Percentiles rank a stretch among this genome's conserved stretches.
Conservation (phyloP, 2,113 vertebrate genomes). For the Myanophis thanlyinensis region DNA sequence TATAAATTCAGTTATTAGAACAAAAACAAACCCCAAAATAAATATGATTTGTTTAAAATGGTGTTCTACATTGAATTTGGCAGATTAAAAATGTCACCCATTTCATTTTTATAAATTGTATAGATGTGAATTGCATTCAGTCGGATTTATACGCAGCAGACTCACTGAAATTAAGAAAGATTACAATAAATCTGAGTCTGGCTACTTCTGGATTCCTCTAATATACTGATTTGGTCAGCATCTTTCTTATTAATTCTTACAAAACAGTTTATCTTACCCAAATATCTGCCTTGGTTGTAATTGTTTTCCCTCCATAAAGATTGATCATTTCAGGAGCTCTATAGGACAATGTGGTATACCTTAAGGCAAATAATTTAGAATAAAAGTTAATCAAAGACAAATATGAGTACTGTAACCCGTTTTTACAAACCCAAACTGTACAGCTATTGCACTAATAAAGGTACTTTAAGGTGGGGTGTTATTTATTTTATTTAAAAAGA, state of each 20-base stretch:
- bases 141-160: neutral
- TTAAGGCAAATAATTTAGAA: slow-evolving; percentile 49
- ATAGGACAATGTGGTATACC: slow-evolving; percentile 97
- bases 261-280: slow-evolving; percentile 81
- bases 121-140: neutral
- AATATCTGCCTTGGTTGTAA: slow-evolving; percentile 98
- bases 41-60: neutral
- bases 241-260: neutral
- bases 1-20: neutral
- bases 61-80: neutral
- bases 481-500: neutral
- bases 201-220: neutral
- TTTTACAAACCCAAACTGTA: neutral
- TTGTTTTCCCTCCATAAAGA: slow-evolving; percentile 91
- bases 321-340: slow-evolving; percentile 99
- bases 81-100: fast-evolving
- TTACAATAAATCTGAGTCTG: neutral
- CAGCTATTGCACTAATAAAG: neutral
- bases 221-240: neutral
- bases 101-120: neutral
- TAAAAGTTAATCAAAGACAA: neutral
- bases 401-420: neutral
- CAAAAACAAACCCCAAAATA: neutral
- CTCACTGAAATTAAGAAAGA: neutral
- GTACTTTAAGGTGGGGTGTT: neutral